phyloP scores from a whole-genome alignment of 2,888 invertebrate species.

The Spodoptera exigua region DNA sequence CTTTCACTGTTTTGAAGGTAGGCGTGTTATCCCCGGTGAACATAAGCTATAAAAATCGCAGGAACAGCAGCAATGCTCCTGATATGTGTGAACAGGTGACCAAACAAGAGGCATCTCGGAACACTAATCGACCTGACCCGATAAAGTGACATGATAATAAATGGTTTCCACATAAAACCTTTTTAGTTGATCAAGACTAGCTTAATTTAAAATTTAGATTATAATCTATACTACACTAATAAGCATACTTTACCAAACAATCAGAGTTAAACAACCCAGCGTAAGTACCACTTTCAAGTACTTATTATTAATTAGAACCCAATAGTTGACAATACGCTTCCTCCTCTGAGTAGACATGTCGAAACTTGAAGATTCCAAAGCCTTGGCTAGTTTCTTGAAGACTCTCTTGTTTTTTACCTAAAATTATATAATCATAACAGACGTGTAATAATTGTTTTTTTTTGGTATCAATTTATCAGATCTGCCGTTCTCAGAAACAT shows the following conservation, averaged over 20 bases:
- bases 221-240: not conserved
- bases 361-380: constrained; percentile 75
- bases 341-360: constrained; percentile 71
- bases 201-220: no score
- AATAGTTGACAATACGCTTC: constrained; percentile 65
- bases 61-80: constrained; percentile 11
- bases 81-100: no score
- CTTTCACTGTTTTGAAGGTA: not conserved
- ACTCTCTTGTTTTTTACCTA: constrained; percentile 68
- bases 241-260: constrained; percentile 69
- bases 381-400: constrained; percentile 71
- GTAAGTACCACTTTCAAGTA: constrained; percentile 68
- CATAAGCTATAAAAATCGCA: constrained; percentile 4
- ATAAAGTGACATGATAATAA: no score
- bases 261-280: constrained; percentile 69
- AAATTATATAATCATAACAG: constrained; percentile 19
- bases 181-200: no score
- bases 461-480: no score
- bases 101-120: no score
- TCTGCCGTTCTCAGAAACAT: no score
- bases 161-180: no score
- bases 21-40: constrained; percentile 2
- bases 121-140: no score
- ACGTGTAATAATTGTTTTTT: no score
- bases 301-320: constrained; percentile 69